Conservation (phyloP, 2,797 vertebrate genomes). For the Tiaroga cobitis region DNA sequence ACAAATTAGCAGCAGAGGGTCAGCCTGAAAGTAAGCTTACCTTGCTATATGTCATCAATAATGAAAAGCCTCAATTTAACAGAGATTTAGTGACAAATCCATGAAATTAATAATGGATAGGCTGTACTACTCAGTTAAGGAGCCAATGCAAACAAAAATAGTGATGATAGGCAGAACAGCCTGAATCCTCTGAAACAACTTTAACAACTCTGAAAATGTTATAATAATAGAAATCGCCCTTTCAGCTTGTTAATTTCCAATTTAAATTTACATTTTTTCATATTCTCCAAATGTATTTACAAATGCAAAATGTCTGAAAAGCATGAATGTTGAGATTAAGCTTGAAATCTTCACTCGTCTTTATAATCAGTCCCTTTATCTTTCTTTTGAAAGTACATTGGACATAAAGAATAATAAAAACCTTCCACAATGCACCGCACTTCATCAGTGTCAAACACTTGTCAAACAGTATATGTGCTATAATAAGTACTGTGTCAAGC, state of each 20-base stretch:
- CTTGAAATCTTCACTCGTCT: neutral
- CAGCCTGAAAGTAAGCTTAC: slow-evolving; percentile 14
- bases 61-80: slow-evolving; percentile 9
- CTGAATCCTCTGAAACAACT: neutral
- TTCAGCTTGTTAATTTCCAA: slow-evolving; percentile 6
- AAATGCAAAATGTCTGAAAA: neutral
- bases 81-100: slow-evolving; percentile 5
- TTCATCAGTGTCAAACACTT: slow-evolving; percentile 21
- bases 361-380: neutral
- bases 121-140: neutral
- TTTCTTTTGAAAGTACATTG: neutral
- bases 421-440: neutral
- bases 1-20: neutral
- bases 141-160: slow-evolving; percentile 36
- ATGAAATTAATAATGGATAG: slow-evolving; percentile 12
- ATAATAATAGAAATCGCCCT: slow-evolving; percentile 25
- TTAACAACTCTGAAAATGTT: slow-evolving; percentile 43
- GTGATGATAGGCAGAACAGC: neutral
- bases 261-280: neutral
- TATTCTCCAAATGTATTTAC: slow-evolving; percentile 1
- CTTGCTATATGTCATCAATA: slow-evolving; percentile 1
- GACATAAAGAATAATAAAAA: slow-evolving; percentile 5
- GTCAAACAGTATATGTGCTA: neutral
- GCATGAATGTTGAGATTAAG: slow-evolving; percentile 4
- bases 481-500: neutral